These are phyloP conservation scores for Temnothorax ravouxi DNA, from an alignment of 2,888 invertebrate genomes.

Conservation along the genomic window DNA sequence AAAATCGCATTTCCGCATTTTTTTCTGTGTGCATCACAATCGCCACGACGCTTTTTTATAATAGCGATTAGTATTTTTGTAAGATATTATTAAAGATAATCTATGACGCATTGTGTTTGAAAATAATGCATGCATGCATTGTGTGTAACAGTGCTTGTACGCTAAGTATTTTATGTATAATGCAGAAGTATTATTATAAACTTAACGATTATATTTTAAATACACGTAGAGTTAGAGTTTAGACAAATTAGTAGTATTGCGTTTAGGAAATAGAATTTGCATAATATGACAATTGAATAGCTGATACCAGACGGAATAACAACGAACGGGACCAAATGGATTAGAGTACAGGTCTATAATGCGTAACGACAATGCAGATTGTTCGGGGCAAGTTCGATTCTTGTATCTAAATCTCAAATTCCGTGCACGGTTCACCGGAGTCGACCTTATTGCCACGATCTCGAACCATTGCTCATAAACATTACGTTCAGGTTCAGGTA, in stretches of 20 bases:
- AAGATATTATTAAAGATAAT: neutral
- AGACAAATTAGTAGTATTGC: neutral
- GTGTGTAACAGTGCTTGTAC: neutral
- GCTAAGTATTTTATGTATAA: neutral
- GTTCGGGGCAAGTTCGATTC: conserved; percentile 75
- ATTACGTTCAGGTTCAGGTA: conserved; percentile 74
- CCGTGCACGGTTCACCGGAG: conserved; percentile 79
- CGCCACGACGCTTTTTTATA: neutral
- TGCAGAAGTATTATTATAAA: neutral
- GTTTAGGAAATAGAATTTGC: conserved; percentile 9
- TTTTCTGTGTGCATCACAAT: neutral
- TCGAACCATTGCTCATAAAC: conserved; percentile 79
- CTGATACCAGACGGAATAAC: conserved; percentile 22
- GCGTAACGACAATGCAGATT: conserved; percentile 78
- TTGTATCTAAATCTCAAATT: conserved; percentile 80
- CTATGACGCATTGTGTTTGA: neutral
- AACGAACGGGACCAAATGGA: conserved; percentile 63
- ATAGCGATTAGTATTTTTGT: neutral
- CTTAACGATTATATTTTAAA: neutral
- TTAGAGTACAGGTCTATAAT: conserved; percentile 70
- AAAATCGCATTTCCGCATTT: neutral
- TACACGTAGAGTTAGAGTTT: neutral
- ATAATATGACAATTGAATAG: conserved; percentile 25
- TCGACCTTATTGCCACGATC: conserved; percentile 81
- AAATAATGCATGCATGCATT: neutral